Conservation (phyloP, 2,113 vertebrate genomes). For the Acrocephalus arundinaceus region DNA sequence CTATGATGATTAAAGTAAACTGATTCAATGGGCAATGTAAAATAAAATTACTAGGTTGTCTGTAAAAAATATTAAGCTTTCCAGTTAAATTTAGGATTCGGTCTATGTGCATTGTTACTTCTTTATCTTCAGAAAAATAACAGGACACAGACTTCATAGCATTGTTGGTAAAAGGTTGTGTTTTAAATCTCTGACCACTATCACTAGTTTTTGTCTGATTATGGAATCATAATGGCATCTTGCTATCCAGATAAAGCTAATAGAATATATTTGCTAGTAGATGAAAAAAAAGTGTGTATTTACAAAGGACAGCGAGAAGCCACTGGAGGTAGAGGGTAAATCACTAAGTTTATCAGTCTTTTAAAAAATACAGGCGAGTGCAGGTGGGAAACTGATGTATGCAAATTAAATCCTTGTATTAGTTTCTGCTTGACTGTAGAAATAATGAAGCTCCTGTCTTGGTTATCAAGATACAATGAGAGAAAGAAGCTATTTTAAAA, state of each 20-base stretch:
- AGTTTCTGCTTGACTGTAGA: not conserved
- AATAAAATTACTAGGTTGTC: not conserved
- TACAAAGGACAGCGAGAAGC: not conserved
- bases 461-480: not conserved
- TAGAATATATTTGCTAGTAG: not conserved
- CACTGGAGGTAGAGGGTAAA: not conserved
- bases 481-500: not conserved
- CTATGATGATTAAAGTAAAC: not conserved
- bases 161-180: not conserved
- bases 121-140: not conserved
- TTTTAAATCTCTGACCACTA: not conserved
- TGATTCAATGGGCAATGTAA: not conserved
- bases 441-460: not conserved
- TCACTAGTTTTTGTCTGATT: not conserved
- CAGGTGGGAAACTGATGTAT: not conserved
- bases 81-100: not conserved
- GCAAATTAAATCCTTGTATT: not conserved
- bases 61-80: not conserved
- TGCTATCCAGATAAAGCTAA: not conserved
- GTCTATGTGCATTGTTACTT: not conserved
- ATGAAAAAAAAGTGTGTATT: not conserved
- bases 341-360: not conserved
- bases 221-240: not conserved
- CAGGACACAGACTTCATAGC: not conserved
- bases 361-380: not conserved